These are phyloP conservation scores for Oreotrochilus melanogaster DNA, from an alignment of 2,113 vertebrate species.

Conservation along the genomic window DNA sequence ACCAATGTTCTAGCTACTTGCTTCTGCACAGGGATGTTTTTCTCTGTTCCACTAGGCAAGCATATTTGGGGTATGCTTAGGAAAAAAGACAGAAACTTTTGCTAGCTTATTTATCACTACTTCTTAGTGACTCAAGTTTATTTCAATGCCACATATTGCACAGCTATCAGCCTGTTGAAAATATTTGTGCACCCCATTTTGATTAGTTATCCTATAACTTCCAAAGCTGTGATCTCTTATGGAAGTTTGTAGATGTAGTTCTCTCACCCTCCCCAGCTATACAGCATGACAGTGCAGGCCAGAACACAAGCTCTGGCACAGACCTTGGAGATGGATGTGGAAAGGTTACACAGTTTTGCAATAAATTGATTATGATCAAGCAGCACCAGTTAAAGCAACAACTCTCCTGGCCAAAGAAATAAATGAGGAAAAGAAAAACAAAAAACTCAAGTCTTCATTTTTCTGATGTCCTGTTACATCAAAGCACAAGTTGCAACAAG, in stretches of 20 bases:
- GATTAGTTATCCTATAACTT: constrained; percentile 2
- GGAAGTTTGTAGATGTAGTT: background rate
- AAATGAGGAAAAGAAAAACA: constrained; percentile 26
- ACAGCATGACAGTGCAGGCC: constrained; percentile 26
- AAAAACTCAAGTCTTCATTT: constrained; percentile 47
- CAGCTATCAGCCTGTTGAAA: constrained; percentile 33
- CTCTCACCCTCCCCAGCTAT: constrained; percentile 5
- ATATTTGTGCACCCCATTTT: constrained; percentile 31
- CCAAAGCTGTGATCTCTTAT: background rate
- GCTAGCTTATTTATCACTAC: constrained; percentile 13
- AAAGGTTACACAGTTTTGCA: constrained; percentile 57
- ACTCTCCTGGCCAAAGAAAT: constrained; percentile 54
- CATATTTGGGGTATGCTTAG: background rate
- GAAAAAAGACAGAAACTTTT: constrained; percentile 34
- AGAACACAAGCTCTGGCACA: constrained; percentile 13
- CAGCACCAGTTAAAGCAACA: constrained; percentile 60
- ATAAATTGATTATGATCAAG: constrained; percentile 49
- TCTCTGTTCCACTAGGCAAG: background rate
- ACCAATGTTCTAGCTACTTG: background rate
- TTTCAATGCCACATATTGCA: background rate
- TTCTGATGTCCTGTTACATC: constrained; percentile 73
- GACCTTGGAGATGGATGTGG: background rate
- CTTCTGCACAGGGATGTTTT: background rate
- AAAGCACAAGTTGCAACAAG: constrained; percentile 72
- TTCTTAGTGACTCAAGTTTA: constrained; percentile 45